phyloP scores from a whole-genome alignment of 2,113 vertebrate genomes.

The Casuarius casuarius region DNA sequence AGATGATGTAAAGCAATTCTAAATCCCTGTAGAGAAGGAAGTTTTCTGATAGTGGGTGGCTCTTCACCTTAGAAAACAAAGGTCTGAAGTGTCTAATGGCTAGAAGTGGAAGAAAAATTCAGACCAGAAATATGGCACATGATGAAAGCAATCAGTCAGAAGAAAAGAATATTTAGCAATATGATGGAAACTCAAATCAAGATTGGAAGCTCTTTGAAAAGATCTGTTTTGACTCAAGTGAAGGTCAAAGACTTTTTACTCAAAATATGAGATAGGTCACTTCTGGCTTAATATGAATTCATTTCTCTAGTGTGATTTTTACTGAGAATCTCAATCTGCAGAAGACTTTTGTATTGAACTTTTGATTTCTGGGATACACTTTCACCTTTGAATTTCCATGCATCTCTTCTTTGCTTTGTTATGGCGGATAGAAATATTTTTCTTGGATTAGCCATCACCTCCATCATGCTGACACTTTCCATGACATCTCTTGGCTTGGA shows the following conservation, averaged over 20 bases:
- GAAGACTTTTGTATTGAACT: not conserved
- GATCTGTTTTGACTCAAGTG: not conserved
- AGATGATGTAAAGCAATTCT: not conserved
- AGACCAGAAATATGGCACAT: not conserved
- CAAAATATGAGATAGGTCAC: not conserved
- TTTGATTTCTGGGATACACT: not conserved
- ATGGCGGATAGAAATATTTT: conserved; percentile 2
- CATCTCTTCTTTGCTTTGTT: not conserved
- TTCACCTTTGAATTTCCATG: not conserved
- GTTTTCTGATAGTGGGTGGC: not conserved
- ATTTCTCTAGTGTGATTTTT: not conserved
- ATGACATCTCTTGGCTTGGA: not conserved
- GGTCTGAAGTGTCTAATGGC: not conserved
- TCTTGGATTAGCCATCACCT: not conserved
- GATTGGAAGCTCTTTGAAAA: not conserved
- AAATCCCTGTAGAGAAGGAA: not conserved
- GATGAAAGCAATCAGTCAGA: not conserved
- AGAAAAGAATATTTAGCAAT: not conserved
- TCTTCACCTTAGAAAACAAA: not conserved
- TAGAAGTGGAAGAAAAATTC: conserved; percentile 10
- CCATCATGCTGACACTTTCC: not conserved
- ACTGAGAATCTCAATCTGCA: not conserved
- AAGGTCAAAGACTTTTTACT: not conserved
- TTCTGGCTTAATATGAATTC: not conserved
- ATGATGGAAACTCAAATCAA: not conserved